Conservation (phyloP, 2,888 invertebrate species). For the Mythimna loreyi region DNA sequence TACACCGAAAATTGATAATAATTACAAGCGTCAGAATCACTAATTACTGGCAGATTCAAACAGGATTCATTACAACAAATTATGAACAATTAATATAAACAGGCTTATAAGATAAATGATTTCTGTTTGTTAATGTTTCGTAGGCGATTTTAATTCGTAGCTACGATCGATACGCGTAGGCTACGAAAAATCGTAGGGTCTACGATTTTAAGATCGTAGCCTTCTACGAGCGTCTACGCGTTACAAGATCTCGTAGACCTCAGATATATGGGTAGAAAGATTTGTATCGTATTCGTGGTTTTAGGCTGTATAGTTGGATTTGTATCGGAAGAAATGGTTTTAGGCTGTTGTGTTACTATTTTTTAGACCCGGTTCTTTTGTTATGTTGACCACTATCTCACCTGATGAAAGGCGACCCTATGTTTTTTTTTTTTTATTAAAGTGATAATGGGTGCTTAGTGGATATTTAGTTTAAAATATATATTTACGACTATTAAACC, state of each 20-base stretch:
- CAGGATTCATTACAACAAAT: constrained; percentile 13
- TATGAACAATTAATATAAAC: neutral
- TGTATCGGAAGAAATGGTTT: neutral
- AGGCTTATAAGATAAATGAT: neutral
- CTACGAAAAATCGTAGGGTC: constrained; percentile 2
- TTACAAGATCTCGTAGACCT: constrained; percentile 36
- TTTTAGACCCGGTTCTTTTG: too few relatives aligned
- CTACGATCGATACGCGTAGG: neutral
- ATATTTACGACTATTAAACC: too few relatives aligned
- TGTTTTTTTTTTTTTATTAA: too few relatives aligned
- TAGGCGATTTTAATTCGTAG: constrained; percentile 26
- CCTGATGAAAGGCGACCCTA: too few relatives aligned
- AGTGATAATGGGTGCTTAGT: too few relatives aligned
- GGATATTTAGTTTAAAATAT: too few relatives aligned
- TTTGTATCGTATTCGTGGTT: neutral
- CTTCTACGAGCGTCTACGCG: constrained; percentile 40
- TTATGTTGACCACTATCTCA: too few relatives aligned
- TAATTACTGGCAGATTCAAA: constrained; percentile 25
- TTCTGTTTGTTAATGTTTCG: neutral
- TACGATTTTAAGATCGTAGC: constrained; percentile 23
- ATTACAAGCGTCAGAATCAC: constrained; percentile 24
- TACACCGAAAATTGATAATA: constrained; percentile 14
- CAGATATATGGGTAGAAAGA: neutral
- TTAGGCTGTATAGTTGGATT: neutral
- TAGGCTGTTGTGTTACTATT: neutral